A percentile compares a stretch with the other conserved stretches of the same genome.
phyloP scores from a whole-genome alignment of 2,113 vertebrate genomes.

The Xiphophorus maculatus region DNA sequence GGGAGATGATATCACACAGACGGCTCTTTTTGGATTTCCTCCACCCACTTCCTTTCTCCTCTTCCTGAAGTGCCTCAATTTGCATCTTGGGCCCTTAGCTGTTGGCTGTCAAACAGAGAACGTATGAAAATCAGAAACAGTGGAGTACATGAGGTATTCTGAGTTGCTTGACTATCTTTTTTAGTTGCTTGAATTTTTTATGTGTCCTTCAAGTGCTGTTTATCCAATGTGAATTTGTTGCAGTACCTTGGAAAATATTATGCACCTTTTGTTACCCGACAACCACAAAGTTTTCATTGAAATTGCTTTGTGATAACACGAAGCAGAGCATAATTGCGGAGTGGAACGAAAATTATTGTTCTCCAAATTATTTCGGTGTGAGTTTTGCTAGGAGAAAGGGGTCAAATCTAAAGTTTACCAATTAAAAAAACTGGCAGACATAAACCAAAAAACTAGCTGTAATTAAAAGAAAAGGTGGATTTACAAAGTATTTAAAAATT shows the following conservation, averaged over 20 bases:
- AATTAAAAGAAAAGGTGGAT: not conserved
- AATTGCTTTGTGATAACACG: not conserved
- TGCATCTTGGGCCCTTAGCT: constrained; percentile 63
- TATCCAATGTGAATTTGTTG: not conserved
- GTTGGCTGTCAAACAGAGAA: constrained; percentile 65
- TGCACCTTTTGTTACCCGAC: not conserved
- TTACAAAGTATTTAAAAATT: too few relatives aligned
- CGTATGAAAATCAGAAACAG: constrained; percentile 42
- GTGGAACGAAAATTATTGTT: not conserved
- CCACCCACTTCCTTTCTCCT: constrained; percentile 41
- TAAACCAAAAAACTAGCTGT: not conserved
- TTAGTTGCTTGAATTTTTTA: constrained; percentile 1
- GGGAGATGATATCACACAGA: constrained; percentile 47
- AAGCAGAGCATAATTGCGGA: not conserved
- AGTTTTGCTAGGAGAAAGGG: not conserved
- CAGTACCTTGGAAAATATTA: not conserved
- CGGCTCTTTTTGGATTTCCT: constrained; percentile 51
- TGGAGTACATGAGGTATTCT: constrained; percentile 37
- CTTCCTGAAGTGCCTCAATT: constrained; percentile 45
- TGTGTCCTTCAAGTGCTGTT: constrained; percentile 27
- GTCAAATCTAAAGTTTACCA: not conserved
- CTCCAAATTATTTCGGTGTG: not conserved
- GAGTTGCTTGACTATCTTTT: not conserved
- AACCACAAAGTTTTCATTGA: not conserved
- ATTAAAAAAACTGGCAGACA: not conserved